A percentile compares a stretch with the other conserved stretches of the same genome.
Evolutionary conservation across 2,888 invertebrate genomes (phyloP).

Genomic region (Standfussiana lucernea): DNA sequence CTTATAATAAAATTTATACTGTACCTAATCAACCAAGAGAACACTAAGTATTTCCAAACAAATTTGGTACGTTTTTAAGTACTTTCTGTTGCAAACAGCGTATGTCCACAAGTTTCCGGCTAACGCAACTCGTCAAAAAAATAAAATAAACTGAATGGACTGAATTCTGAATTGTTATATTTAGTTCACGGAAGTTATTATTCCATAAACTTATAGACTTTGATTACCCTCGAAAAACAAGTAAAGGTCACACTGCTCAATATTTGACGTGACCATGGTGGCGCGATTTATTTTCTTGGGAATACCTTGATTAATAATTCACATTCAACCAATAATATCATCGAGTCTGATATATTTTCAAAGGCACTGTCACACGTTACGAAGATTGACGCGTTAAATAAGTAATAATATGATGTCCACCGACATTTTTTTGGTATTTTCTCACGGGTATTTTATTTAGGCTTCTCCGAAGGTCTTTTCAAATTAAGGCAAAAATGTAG

Average conservation of each 20-base stretch:
- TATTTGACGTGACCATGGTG: conserved; percentile 22
- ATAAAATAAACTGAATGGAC: background rate
- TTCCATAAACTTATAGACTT: conserved; percentile 16
- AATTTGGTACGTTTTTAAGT: background rate
- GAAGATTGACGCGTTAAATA: conserved; percentile 28
- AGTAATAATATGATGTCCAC: conserved; percentile 9
- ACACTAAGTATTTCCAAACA: background rate
- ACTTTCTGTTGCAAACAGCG: background rate
- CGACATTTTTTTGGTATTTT: conserved; percentile 10
- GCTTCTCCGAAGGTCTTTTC: background rate
- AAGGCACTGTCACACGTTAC: conserved; percentile 33
- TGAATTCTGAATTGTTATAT: background rate
- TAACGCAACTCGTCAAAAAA: background rate
- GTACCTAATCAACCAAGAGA: background rate
- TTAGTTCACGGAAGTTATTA: background rate
- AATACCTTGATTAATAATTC: conserved; percentile 42
- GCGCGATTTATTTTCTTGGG: conserved; percentile 20
- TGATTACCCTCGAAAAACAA: conserved; percentile 5
- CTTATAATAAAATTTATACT: background rate
- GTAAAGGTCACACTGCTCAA: conserved; percentile 28
- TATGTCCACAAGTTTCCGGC: background rate
- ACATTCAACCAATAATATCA: conserved; percentile 25
- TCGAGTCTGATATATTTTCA: conserved; percentile 14
- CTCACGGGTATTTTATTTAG: background rate
- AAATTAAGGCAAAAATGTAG: background rate